Evolutionary conservation across 2,113 vertebrate genomes (phyloP), one percentile per base, ranked within the genome.

Genomic region (Leuciscus idus): DNA sequence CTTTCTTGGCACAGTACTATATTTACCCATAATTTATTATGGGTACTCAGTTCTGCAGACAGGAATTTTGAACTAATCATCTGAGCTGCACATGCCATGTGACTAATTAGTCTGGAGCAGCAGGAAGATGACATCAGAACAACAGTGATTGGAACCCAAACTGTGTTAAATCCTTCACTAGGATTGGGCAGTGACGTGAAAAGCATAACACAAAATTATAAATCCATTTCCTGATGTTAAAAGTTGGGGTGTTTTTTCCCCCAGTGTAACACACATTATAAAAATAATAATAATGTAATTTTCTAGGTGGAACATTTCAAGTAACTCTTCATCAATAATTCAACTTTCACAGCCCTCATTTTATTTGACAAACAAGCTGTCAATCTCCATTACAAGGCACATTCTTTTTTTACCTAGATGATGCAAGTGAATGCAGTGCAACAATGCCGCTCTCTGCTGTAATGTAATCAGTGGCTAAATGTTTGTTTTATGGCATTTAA

Each of bases 391-490:
- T 79, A 59, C 76, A 48, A 11, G 9, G 17, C 52, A 21, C 64
- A 64, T 89, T 33, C 66, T 82, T 82, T 73, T 73, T 66, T 70
- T 76, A 50, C 62, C 59, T n/a, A 84, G 13, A 78, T 91, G 89
- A 92, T 92, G 85, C 91, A 92, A 92, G 91, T 81, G 74, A 84
- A 6, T 28, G 50, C 57, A 50, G 78, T 50, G 84, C 87, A 88
- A 91, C 88, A 81, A 90, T 89, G 86, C 83, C 36, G 85, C 85
- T 84, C 91, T 89, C 89, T 90, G 82, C 76, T 79, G 80, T 85
- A 81, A 86, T 85, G 90, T 93, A 94, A 95, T 93, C 92, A 93
- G 84, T 89, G 90, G 88, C 92, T 93, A 94, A 94, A 93, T 89
- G 88, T 87, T 91, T 84, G 86, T 92, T 94, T 95, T 95, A 95